Evolutionary conservation across 1,140 invertebrate genomes (phyloP).

Genomic region (Apis florea): DNA sequence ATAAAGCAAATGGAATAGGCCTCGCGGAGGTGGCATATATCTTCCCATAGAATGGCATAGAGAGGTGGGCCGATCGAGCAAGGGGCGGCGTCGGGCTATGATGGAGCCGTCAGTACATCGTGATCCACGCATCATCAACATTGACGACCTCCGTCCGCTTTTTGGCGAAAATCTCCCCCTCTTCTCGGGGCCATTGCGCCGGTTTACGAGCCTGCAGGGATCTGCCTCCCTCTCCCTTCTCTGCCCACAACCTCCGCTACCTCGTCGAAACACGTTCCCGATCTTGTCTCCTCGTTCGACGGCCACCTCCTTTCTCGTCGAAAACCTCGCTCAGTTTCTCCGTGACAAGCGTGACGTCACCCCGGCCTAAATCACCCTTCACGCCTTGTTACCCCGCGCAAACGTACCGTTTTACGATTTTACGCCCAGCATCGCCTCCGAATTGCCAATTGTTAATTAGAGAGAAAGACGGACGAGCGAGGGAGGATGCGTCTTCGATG

Average conservation of each 20-base stretch:
- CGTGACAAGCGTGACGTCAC: conserved; percentile 71
- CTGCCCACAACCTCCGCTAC: not conserved
- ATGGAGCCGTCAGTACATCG: conserved; percentile 73
- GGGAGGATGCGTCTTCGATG: conserved; percentile 12
- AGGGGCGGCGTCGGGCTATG: conserved; percentile 42
- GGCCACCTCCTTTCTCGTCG: conserved; percentile 1
- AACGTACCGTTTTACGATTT: conserved; percentile 75
- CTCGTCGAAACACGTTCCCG: not conserved
- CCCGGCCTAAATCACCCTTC: conserved; percentile 72
- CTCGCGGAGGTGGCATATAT: conserved; percentile 59
- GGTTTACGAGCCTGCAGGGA: conserved; percentile 74
- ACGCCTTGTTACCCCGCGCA: conserved; percentile 71
- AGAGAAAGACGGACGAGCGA: conserved; percentile 32
- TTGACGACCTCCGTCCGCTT: conserved; percentile 78
- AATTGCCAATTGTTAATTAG: conserved; percentile 71
- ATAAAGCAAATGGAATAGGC: conserved; percentile 70
- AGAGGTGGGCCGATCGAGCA: conserved; percentile 21
- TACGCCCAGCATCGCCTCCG: conserved; percentile 44
- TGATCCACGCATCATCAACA: conserved; percentile 80
- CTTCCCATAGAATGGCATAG: conserved; percentile 51
- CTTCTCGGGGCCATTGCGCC: conserved; percentile 60
- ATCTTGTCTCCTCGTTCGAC: conserved; percentile 1
- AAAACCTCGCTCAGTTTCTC: conserved; percentile 30
- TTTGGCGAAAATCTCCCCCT: conserved; percentile 53
- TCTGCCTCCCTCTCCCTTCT: conserved; percentile 43